Conservation (phyloP, 2,113 vertebrate species). For the Zonotrichia leucophrys region DNA sequence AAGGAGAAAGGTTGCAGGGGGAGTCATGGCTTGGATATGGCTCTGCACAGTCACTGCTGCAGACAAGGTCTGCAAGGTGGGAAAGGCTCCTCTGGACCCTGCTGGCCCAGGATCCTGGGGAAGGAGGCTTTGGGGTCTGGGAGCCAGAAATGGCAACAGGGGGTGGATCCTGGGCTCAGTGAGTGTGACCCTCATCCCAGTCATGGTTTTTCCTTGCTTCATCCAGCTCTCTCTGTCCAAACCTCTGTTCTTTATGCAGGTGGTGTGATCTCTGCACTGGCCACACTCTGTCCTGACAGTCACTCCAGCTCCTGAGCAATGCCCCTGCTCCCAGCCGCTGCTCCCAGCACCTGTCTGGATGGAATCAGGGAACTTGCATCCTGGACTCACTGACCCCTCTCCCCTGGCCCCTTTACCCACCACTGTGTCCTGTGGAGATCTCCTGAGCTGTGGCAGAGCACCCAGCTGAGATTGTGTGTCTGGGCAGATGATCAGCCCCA, state of each 20-base stretch:
- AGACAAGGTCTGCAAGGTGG: not conserved
- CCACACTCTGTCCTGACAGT: not conserved
- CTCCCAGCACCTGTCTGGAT: not conserved
- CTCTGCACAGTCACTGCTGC: not conserved
- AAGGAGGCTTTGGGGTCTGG: not conserved
- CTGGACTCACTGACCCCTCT: not conserved
- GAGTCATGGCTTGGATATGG: accelerated
- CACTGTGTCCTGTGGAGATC: not conserved
- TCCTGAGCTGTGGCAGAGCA: not conserved
- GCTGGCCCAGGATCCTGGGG: not conserved
- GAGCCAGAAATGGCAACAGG: not conserved
- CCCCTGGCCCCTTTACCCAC: not conserved
- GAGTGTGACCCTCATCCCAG: not conserved
- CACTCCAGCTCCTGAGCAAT: not conserved
- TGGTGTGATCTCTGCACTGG: not conserved
- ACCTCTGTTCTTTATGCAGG: not conserved
- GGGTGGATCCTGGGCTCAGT: not conserved
- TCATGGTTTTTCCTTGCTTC: not conserved
- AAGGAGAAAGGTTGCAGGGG: not conserved
- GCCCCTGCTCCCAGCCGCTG: not conserved
- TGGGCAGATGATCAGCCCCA: not conserved
- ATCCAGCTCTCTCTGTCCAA: not conserved
- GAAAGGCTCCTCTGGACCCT: not conserved
- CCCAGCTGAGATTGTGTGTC: not conserved
- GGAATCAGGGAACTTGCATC: not conserved